Base-by-base conservation (phyloP, 2,797 vertebrate species). In the Diplodus sargus region DNA sequence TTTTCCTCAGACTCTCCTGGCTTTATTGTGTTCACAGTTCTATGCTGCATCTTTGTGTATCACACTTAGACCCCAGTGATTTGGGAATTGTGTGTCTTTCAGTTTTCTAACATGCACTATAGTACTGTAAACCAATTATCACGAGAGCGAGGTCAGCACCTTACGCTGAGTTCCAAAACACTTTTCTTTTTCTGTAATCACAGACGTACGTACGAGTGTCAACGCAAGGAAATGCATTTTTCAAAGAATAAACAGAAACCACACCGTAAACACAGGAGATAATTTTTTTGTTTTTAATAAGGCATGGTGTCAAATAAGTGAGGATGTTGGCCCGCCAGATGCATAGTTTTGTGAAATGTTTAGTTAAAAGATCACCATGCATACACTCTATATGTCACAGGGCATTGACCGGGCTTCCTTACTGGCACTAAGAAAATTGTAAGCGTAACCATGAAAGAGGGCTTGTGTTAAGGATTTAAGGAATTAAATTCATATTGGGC, bases 1-100 rank as follows among this genome's bases (percentile, higher is more conserved):
- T 64, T 68, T 60, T 42, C 28, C 28, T 58, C 0, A 53, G 25
- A 69, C 48, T 25, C 22, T 11, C 34, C 58, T 52, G 25, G 20
- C 34, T 70, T 66, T 47, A 42, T 1, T 61, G 34, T 61, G 56
- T 56, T 76, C 10, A 56, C 52, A 52, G 22, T 49, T 66, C 70
- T 28, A 16, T 7, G 1, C 13, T 47, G 49, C 49, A 12, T 34
- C n/a, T 53, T 39, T 52, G 49, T 25, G 20, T 17, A 14, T 64
- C 47, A 57, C 25, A 79, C 52, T 63, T 49, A 60, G 16, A 79
- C 43, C 42, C 14, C n/a, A 20, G 49, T 72, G 30, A 39, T 1
- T 4, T 53, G 28, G 49, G 57, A 18, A 47, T 20, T 22, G 6
- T 63, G 57, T 39, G 45, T 67, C 16, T 17, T 60, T 54, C 62